Base-by-base conservation (phyloP, 1,140 invertebrate species). In the Euwallacea similis region DNA sequence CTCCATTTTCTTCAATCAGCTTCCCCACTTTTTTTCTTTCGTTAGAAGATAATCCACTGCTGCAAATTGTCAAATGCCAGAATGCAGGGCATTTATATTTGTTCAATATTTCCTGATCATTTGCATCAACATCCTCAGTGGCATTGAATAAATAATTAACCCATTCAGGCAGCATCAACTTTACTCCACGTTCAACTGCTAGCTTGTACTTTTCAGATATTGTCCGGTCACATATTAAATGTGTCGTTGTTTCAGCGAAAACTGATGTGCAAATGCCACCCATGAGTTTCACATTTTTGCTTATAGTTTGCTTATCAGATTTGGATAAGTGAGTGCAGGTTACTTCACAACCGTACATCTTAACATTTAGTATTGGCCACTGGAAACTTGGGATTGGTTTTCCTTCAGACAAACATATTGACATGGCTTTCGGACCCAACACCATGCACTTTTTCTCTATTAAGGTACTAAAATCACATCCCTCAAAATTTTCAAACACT, bases 81-180 rank as follows among this genome's bases (percentile, higher is more conserved):
- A 98, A 96, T 7, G 90, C 80, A n/a, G 92, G 91, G 80, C 94
- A 88, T 55, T 84, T 87, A 74, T 88, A 89, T 74, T 84, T 84
- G 46, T 88, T 79, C 78, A 93, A 93, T 59, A 86, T 82, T 0
- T 82, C 54, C 2, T 58, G 7, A 74, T 93, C 89, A 6, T 84
- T 84, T 7, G 88, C 91, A 56, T 83, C 81, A 0, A 93, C 78
- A 72, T 87, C 86, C n/a, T 86, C 82, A 50, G 82, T 83, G 21
- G 82, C 83, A 42, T 92, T 83, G 94, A 94, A 97, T 1, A 95
- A 88, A 7, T 87, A 86, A 64, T 89, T 79, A 2, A 97, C 84
- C 94, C 95, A 97, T 10, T 88, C 84, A 9, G 87, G 83, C n/a
- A 86, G 84, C 88, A 96, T 92, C 7, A 96, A 84, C 43, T 90